Evolutionary conservation across 1,140 invertebrate species (phyloP), one percentile per base, ranked within the genome.

Genomic region (Bacillus rossius): DNA sequence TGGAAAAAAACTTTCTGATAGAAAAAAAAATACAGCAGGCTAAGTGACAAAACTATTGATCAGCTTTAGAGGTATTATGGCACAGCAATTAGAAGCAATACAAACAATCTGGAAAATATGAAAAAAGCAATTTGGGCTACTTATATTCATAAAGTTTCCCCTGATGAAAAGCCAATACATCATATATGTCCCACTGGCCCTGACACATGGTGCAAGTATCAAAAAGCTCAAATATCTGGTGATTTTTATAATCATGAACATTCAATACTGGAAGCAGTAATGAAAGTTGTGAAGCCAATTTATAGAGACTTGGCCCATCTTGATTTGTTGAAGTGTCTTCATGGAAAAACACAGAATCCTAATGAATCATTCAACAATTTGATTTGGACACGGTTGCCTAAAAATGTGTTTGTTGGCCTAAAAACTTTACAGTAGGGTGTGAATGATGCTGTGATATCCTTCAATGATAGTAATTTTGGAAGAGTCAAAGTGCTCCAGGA

Each of bases 1-100:
- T 29, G 16, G 29, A 29, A 16, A 29, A 50, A 25, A 22, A 29
- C 5, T 48, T 16, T 17, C 48, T 16, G 48, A 50, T 50, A 25
- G 48, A 8, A 53, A 61, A 43, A 55, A 45, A 45, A 57, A 42
- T 23, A 57, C 62, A 56, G 57, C 16, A 62, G 62, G 40, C 58
- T 65, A n/a, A 63, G 61, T 2, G 53, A 38, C 49, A 54, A 29
- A 29, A 51, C 58, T 56, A 64, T 58, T 23, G 57, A 65, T 34
- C 58, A 65, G 23, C 47, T 65, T 16, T 59, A 61, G 41, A 29
- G 25, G 20, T 65, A 64, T 55, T 65, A 65, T 60, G 64, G 62
- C 14, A 26, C 64, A 29, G 64, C 61, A 29, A 64, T 66, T 40
- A 51, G 59, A 53, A 43, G 51, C 2, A 62, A 64, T 50, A 22